phyloP scores from a whole-genome alignment of 2,888 invertebrate genomes.

The Cyaniris semiargus region DNA sequence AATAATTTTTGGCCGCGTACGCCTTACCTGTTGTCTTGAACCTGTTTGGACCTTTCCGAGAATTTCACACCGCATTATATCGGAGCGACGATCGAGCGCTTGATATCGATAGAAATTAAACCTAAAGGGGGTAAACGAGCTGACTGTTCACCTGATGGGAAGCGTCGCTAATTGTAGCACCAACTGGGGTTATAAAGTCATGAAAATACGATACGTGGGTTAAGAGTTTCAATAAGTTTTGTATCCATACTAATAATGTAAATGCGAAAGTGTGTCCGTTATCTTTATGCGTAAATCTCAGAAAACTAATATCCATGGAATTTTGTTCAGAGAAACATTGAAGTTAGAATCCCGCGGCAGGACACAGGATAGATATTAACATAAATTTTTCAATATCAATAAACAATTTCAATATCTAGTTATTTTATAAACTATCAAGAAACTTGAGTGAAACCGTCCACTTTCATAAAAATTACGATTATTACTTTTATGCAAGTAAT shows the following conservation, averaged over 20 bases:
- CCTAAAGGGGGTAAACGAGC: background rate
- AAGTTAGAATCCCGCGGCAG: no score
- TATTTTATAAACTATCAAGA: background rate
- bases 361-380: background rate
- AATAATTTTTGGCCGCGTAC: slow-evolving; percentile 66
- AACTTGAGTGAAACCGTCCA: background rate
- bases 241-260: no score
- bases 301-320: no score
- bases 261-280: no score
- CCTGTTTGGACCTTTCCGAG: slow-evolving; percentile 68
- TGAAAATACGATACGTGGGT: no score
- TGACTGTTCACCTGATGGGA: background rate
- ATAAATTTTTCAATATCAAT: background rate
- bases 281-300: no score
- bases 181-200: background rate
- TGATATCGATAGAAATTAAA: slow-evolving; percentile 5
- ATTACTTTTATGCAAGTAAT: background rate
- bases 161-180: background rate
- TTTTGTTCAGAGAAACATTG: no score
- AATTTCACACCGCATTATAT: slow-evolving; percentile 59
- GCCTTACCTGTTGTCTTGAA: slow-evolving; percentile 65
- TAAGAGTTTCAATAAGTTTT: no score
- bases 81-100: slow-evolving; percentile 46
- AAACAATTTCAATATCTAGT: background rate
- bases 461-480: background rate